phyloP scores from a whole-genome alignment of 2,888 invertebrate species.

The Dendrolimus pini region DNA sequence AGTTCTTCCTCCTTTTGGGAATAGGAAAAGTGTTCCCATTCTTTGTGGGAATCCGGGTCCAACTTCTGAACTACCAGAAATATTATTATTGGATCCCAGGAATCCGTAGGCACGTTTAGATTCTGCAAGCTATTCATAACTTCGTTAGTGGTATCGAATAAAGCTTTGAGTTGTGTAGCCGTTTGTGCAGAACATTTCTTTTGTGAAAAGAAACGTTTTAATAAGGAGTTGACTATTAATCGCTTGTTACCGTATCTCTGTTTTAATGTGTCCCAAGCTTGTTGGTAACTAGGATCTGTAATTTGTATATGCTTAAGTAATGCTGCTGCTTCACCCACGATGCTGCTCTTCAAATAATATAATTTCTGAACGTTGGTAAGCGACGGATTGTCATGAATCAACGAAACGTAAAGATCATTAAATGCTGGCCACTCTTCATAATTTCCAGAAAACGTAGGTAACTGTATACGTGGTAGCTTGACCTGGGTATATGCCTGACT shows the following conservation, averaged over 20 bases:
- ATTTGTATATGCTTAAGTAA: constrained; percentile 8
- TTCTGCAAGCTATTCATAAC: background rate
- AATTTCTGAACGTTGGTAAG: constrained; percentile 8
- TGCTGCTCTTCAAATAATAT: constrained; percentile 8
- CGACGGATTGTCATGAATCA: constrained; percentile 6
- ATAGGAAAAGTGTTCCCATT: background rate
- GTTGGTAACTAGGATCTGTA: constrained; percentile 6
- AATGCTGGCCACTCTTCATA: constrained; percentile 11
- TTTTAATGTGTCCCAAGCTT: constrained; percentile 5
- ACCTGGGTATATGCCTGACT: background rate
- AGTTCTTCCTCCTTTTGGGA: background rate
- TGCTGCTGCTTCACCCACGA: constrained; percentile 6
- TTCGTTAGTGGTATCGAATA: constrained; percentile 9
- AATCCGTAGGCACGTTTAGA: background rate
- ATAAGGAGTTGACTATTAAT: constrained; percentile 7
- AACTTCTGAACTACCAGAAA: background rate
- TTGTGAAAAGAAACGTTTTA: constrained; percentile 1
- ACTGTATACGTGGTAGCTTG: constrained; percentile 6
- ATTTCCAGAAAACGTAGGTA: constrained; percentile 6
- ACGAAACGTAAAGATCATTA: constrained; percentile 4
- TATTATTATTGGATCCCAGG: too few relatives aligned
- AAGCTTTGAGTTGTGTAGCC: constrained; percentile 1
- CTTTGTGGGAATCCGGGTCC: background rate
- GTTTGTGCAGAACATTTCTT: background rate
- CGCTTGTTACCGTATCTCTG: constrained; percentile 3